phyloP scores from a whole-genome alignment of 2,797 vertebrate species.

The Xyrichtys novacula region DNA sequence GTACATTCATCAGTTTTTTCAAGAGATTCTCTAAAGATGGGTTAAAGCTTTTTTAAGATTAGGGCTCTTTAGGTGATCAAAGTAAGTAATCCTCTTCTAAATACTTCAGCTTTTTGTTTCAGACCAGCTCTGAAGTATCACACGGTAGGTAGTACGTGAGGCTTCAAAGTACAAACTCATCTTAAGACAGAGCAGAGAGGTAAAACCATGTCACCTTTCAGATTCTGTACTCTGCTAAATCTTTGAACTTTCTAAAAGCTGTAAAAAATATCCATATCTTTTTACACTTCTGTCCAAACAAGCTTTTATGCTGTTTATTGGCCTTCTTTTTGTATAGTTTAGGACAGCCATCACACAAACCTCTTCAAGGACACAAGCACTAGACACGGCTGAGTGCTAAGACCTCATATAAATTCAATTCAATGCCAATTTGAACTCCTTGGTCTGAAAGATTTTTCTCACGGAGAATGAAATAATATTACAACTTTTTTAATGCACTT shows the following conservation, averaged over 20 bases:
- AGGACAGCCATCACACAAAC: not conserved
- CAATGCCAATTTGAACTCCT: conserved; percentile 1
- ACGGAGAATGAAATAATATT: not conserved
- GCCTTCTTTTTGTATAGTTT: conserved; percentile 13
- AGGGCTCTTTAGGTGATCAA: conserved; percentile 47
- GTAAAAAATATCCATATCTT: too few species aligned
- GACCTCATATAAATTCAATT: conserved; percentile 5
- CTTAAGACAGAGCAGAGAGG: conserved; percentile 8
- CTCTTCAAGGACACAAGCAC: conserved; percentile 36
- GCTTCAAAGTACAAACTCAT: conserved; percentile 7
- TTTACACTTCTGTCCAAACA: not conserved
- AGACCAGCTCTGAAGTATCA: conserved; percentile 8
- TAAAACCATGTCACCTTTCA: not conserved
- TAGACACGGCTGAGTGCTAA: not conserved
- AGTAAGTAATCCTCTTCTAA: conserved; percentile 31
- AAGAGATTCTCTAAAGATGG: conserved; percentile 27
- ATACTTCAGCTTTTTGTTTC: conserved; percentile 25
- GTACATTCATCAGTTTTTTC: conserved; percentile 39
- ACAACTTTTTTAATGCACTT: conserved; percentile 5
- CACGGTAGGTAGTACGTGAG: not conserved
- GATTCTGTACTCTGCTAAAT: not conserved
- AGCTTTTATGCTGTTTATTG: not conserved
- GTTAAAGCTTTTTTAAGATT: conserved; percentile 26
- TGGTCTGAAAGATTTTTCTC: conserved; percentile 1
- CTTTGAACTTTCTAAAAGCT: conserved; percentile 1